These are phyloP conservation scores for Tachysurus fulvidraco DNA, from an alignment of 2,113 vertebrate genomes.

Conservation along the genomic window DNA sequence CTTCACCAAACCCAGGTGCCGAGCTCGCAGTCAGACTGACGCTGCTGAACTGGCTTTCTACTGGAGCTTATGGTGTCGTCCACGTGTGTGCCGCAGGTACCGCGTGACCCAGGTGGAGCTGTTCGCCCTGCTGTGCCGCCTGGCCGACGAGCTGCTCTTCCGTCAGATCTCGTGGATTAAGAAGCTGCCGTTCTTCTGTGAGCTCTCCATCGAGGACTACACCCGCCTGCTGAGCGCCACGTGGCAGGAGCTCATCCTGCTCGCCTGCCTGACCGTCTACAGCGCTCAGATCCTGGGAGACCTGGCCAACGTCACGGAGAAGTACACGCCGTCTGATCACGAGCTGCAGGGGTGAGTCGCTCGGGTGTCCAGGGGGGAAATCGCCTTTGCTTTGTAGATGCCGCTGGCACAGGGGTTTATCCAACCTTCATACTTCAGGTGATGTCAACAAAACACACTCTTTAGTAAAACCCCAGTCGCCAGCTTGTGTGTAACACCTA, in stretches of 20 bases:
- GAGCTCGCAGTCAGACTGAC: neutral
- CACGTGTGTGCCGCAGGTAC: conserved; percentile 73
- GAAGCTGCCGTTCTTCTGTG: conserved; percentile 97
- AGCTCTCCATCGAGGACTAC: conserved; percentile 98
- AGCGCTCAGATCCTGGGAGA: conserved; percentile 95
- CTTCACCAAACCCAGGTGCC: neutral
- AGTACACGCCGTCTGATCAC: conserved; percentile 92
- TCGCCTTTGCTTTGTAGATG: no score
- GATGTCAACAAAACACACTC: no score
- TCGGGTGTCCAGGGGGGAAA: neutral
- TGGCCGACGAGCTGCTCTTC: conserved; percentile 97
- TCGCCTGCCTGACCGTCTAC: conserved; percentile 96
- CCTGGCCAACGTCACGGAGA: conserved; percentile 91
- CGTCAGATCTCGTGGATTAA: conserved; percentile 99
- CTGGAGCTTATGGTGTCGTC: neutral
- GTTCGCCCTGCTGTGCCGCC: conserved; percentile 91
- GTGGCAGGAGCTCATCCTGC: conserved; percentile 96
- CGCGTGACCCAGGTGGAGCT: conserved; percentile 97
- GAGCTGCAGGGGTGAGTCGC: conserved; percentile 91
- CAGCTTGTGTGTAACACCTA: no score
- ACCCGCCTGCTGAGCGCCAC: conserved; percentile 96
- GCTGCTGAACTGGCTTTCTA: no score
- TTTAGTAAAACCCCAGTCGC: no score
- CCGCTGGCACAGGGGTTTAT: no score
- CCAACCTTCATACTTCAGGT: no score